Percentiles rank a stretch among this genome's conserved stretches.
Conservation (phyloP, 2,888 invertebrate species). For the Psylliodes chrysocephalus region DNA sequence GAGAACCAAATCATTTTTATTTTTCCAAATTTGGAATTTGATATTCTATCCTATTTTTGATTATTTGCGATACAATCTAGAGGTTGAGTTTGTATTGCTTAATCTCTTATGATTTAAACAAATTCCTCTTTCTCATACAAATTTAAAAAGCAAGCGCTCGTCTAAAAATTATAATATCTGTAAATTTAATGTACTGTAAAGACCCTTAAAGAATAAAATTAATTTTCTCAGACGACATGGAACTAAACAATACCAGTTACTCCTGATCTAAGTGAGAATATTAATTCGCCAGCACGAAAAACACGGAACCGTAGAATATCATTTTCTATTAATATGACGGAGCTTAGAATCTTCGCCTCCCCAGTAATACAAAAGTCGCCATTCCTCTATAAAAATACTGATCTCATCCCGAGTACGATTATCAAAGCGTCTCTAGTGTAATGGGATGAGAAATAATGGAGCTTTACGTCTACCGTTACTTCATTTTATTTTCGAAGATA, state of each 20-base stretch:
- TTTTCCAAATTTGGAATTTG: no score
- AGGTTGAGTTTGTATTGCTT: no score
- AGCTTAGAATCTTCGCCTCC: not conserved
- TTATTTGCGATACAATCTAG: no score
- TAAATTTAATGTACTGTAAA: no score
- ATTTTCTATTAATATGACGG: conserved; percentile 11
- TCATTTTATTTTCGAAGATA: conserved; percentile 49
- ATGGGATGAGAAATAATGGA: conserved; percentile 53
- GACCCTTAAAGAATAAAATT: conserved; percentile 9
- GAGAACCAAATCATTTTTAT: no score
- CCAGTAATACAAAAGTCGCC: conserved; percentile 14
- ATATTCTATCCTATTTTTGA: no score
- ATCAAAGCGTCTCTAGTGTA: conserved; percentile 43
- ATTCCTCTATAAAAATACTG: conserved; percentile 19
- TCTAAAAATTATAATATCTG: no score
- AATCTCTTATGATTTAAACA: no score
- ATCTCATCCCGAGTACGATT: conserved; percentile 26
- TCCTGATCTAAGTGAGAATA: conserved; percentile 15
- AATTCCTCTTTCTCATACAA: no score
- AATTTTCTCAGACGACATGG: conserved; percentile 9
- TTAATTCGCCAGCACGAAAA: conserved; percentile 14
- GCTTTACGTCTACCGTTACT: conserved; percentile 45
- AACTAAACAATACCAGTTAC: conserved; percentile 17
- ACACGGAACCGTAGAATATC: conserved; percentile 6
- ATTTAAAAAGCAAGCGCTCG: no score